Evolutionary conservation across 2,113 vertebrate genomes (phyloP).

Genomic region (Oenanthe oenanthe): DNA sequence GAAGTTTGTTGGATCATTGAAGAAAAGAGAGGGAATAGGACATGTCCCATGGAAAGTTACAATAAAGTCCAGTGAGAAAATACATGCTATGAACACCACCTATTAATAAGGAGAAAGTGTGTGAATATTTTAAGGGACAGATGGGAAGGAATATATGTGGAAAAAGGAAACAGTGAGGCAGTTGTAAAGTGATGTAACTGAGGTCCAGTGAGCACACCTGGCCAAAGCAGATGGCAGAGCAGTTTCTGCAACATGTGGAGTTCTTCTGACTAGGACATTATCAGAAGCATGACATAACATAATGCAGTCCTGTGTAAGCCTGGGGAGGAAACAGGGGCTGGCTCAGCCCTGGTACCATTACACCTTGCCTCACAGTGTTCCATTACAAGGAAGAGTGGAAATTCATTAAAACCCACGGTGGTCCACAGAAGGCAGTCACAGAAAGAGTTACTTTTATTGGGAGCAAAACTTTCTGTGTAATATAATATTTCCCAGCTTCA

Average conservation of each 20-base stretch:
- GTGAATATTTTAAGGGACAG: conserved; percentile 6
- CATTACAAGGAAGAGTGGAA: conserved; percentile 59
- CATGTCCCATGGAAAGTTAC: neutral
- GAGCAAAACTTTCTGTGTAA: conserved; percentile 68
- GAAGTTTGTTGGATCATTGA: neutral
- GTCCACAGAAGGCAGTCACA: conserved; percentile 60
- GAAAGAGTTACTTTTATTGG: conserved; percentile 62
- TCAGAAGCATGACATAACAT: conserved; percentile 4
- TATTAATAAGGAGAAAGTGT: neutral
- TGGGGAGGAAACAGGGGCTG: neutral
- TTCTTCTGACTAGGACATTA: neutral
- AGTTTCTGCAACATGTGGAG: neutral
- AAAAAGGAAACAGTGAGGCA: neutral
- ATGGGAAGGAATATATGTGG: neutral
- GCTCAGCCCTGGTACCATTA: neutral
- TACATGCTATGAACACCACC: neutral
- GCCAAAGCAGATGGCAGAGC: neutral
- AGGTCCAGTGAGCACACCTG: neutral
- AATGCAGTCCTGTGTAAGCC: neutral
- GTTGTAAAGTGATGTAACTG: neutral
- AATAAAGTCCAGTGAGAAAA: neutral
- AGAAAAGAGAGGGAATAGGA: neutral
- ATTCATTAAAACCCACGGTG: conserved; percentile 64
- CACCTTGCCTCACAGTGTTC: neutral
- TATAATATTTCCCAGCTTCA: conserved; percentile 62